Base-by-base conservation (phyloP, 2,888 invertebrate species). In the Noctua janthe region DNA sequence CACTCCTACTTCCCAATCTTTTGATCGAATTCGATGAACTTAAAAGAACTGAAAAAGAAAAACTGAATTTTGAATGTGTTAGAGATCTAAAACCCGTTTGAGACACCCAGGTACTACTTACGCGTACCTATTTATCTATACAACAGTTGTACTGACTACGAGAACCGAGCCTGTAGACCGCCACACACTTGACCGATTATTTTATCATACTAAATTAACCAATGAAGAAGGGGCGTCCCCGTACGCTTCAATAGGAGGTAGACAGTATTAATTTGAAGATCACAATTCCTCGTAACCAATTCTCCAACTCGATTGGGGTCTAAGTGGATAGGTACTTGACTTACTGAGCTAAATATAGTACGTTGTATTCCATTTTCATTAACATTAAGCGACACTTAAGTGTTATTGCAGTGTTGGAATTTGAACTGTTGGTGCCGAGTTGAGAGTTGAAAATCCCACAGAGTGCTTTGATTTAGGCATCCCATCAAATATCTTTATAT, bases 211-310 rank as follows among this genome's bases (percentile, higher is more conserved):
- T 71, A 59, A 70, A 66, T 71, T 29, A 47, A 43, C 17, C 73
- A 62, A 29, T 69, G 13, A n/a, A 10, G 11, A 59, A 66, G 85
- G 85, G 85, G 64, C 76, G 49, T 69, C 85, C 87, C 85, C 88
- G 62, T 56, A 2, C 54, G 43, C 29, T 47, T 80, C 39, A 70
- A 62, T 4, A 54, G 5, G 10, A 54, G 35, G 15, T 39, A 73
- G 51, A 56, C 54, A n/a, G 29, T 47, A 56, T 56, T 73, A 10
- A 70, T 82, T 74, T 82, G 49, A 74, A 64, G 59, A 82, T 85
- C 43, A 81, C 43, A 70, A 39, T 85, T 81, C 70, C 56, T 81
- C 43, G 43, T 70, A 56, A 79, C 17, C 47, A 29, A 59, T 51
- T 82, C 3, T 29, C 29, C 35, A 47, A 71, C 56, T 85, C 47